phyloP scores from a whole-genome alignment of 2,113 vertebrate species.

The Cyprinodon variegatus region DNA sequence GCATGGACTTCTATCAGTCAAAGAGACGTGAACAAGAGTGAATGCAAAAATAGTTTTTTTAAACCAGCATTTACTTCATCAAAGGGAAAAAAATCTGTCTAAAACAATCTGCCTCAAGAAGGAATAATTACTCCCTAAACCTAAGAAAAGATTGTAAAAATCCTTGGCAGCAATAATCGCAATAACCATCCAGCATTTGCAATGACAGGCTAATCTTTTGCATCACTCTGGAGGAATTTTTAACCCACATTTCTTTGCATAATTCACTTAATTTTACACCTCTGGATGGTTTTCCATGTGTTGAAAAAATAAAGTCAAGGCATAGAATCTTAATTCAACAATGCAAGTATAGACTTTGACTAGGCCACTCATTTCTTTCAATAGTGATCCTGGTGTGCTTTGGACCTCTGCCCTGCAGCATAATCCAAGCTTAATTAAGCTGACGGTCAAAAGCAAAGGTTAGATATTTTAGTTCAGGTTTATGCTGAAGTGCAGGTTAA shows the following conservation, averaged over 20 bases:
- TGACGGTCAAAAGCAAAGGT: too few species aligned
- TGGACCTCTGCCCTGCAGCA: too few species aligned
- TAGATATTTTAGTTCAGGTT: too few species aligned
- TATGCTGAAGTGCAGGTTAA: too few species aligned
- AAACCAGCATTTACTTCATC: not conserved
- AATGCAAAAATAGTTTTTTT: not conserved
- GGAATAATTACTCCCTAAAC: not conserved
- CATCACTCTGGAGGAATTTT: not conserved
- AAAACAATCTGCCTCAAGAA: not conserved
- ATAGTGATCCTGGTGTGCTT: too few species aligned
- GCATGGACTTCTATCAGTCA: not conserved
- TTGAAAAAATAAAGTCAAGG: too few species aligned
- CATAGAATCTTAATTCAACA: too few species aligned
- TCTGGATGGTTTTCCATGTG: too few species aligned
- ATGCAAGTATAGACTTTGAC: not conserved
- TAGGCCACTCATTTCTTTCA: not conserved
- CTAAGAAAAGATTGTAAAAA: not conserved
- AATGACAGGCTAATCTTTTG: not conserved
- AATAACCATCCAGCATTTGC: not conserved
- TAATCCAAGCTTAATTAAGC: too few species aligned
- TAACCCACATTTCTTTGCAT: not conserved
- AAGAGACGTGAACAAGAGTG: not conserved
- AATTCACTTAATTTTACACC: too few species aligned
- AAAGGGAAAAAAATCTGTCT: not conserved
- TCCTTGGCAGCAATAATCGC: not conserved